These are phyloP conservation scores for Xylota segnis DNA, from an alignment of 2,888 invertebrate species.

Conservation along the genomic window DNA sequence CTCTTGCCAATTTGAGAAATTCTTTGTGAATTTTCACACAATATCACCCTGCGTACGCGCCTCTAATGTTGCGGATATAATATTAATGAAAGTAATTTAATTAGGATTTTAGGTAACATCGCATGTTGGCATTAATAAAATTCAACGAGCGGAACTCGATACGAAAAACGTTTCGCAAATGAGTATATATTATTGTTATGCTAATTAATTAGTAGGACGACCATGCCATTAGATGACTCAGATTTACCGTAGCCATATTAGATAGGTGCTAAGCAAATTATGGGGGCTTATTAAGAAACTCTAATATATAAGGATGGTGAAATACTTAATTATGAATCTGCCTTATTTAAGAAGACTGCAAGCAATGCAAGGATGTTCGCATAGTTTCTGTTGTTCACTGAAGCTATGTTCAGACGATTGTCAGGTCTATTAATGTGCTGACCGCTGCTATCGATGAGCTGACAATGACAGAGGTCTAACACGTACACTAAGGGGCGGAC, in stretches of 20 bases:
- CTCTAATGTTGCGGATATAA: not conserved
- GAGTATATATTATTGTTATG: not conserved
- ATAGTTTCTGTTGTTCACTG: too few relatives aligned
- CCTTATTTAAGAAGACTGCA: not conserved
- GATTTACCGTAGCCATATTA: not conserved
- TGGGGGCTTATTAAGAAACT: not conserved
- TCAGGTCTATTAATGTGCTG: too few relatives aligned
- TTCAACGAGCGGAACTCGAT: conserved; percentile 1
- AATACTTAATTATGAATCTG: not conserved
- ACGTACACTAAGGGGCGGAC: too few relatives aligned
- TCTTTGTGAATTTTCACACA: not conserved
- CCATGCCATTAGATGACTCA: conserved; percentile 1
- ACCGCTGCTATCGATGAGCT: too few relatives aligned
- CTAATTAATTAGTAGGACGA: conserved; percentile 7
- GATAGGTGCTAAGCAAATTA: not conserved
- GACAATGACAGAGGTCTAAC: too few relatives aligned
- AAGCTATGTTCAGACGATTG: too few relatives aligned
- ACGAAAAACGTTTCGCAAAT: not conserved
- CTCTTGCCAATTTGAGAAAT: too few relatives aligned
- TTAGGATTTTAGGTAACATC: not conserved
- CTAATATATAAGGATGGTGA: not conserved
- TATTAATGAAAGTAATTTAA: not conserved
- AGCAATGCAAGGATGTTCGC: not conserved
- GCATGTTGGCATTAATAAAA: conserved; percentile 1
- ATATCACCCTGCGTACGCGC: not conserved